These are phyloP conservation scores for Crypturellus tataupa DNA, from an alignment of 2,797 vertebrate genomes.

Conservation along the genomic window DNA sequence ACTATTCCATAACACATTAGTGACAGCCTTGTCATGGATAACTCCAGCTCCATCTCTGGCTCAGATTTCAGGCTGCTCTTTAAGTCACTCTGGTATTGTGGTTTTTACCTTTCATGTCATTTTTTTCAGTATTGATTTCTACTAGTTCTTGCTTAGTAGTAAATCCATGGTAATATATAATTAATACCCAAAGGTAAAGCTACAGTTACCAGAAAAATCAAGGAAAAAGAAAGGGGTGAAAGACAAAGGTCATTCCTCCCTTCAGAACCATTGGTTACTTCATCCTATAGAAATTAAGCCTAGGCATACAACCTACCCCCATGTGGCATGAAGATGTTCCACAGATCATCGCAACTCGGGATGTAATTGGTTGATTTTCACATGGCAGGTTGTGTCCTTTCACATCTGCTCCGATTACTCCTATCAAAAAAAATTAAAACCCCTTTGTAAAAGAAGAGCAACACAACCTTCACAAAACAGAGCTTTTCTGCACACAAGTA, in stretches of 20 bases:
- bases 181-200: slow-evolving; percentile 65
- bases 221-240: neutral
- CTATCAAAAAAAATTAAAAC: slow-evolving; percentile 75
- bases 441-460: slow-evolving; percentile 1
- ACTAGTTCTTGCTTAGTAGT: slow-evolving; percentile 59
- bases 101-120: slow-evolving; percentile 68
- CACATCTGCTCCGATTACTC: slow-evolving; percentile 94
- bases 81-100: slow-evolving; percentile 30
- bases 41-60: slow-evolving; percentile 55
- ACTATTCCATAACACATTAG: slow-evolving; percentile 57
- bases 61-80: slow-evolving; percentile 69
- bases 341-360: slow-evolving; percentile 93
- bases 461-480: neutral
- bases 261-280: neutral
- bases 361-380: slow-evolving; percentile 88
- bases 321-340: slow-evolving; percentile 98
- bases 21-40: slow-evolving; percentile 61
- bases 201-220: slow-evolving; percentile 16
- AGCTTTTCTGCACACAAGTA: neutral
- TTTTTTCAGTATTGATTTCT: slow-evolving; percentile 74
- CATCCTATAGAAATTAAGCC: neutral
- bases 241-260: slow-evolving; percentile 1
- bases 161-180: slow-evolving; percentile 69
- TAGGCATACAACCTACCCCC: slow-evolving; percentile 86
- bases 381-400: slow-evolving; percentile 88